Evolutionary conservation across 2,113 vertebrate species (phyloP).

Genomic region (Sinocyclocheilus rhinocerous): DNA sequence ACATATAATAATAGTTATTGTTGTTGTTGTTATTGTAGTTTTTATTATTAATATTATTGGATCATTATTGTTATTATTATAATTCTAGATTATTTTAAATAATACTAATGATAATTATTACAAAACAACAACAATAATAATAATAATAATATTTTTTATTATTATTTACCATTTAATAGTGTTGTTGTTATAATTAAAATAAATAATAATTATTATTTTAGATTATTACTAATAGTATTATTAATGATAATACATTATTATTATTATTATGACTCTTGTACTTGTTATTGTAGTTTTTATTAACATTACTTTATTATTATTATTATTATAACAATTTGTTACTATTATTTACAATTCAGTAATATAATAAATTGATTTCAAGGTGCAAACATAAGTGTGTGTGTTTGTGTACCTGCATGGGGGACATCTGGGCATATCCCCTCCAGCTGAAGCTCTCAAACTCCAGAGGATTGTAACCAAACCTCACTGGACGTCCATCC

Average conservation of each 20-base stretch:
- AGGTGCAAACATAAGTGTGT: neutral
- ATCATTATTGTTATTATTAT: neutral
- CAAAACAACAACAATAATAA: neutral
- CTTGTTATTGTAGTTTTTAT: neutral
- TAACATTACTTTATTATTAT: neutral
- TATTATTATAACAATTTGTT: neutral
- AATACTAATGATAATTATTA: neutral
- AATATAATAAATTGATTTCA: neutral
- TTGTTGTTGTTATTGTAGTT: too few relatives aligned
- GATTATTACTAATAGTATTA: neutral
- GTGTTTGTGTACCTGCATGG: slow-evolving; percentile 83
- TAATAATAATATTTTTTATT: neutral
- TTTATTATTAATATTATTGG: too few relatives aligned
- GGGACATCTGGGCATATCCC: slow-evolving; percentile 90
- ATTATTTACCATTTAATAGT: neutral
- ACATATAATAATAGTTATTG: too few relatives aligned
- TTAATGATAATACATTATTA: too few relatives aligned
- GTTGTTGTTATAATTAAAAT: neutral
- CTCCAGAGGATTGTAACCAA: slow-evolving; percentile 88
- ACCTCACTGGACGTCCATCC: slow-evolving; percentile 82
- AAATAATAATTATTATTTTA: neutral
- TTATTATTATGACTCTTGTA: neutral
- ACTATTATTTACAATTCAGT: neutral
- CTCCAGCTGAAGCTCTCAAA: slow-evolving; percentile 94
- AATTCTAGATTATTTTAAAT: neutral